Percentiles rank a stretch among this genome's conserved stretches.
These are phyloP conservation scores for Merluccius polli DNA, from an alignment of 2,797 vertebrate genomes.

Conservation along the genomic window DNA sequence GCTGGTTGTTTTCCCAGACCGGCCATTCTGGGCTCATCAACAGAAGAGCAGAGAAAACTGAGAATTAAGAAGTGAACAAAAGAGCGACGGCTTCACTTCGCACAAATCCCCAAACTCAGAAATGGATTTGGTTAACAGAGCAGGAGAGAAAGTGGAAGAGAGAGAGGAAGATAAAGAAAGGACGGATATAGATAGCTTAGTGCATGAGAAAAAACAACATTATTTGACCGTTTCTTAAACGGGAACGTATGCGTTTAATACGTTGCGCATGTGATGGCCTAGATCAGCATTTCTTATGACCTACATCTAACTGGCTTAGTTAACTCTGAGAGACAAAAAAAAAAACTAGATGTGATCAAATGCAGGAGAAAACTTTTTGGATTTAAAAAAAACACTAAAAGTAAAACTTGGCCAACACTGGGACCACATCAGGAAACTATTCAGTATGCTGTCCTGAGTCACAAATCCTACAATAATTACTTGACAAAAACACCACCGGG, in stretches of 20 bases:
- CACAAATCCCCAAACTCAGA: constrained; percentile 63
- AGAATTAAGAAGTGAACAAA: constrained; percentile 21
- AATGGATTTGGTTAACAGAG: constrained; percentile 51
- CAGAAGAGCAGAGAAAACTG: constrained; percentile 8
- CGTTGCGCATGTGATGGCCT: background rate
- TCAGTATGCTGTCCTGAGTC: background rate
- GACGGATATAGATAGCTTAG: background rate
- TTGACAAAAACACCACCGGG: background rate
- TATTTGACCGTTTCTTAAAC: background rate
- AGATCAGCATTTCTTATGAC: background rate
- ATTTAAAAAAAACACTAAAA: background rate
- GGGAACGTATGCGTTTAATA: background rate
- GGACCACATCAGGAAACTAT: background rate
- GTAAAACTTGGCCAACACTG: background rate
- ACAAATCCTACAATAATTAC: background rate
- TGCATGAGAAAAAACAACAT: background rate
- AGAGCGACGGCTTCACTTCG: constrained; percentile 49
- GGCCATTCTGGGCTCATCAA: constrained; percentile 38
- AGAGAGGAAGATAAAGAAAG: constrained; percentile 28
- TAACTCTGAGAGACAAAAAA: background rate
- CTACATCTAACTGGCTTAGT: constrained; percentile 23
- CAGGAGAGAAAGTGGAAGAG: constrained; percentile 25
- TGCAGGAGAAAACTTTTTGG: background rate
- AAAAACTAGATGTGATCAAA: background rate
- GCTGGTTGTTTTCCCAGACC: constrained; percentile 42